Conservation (phyloP, 2,797 vertebrate species). For the Microhierax caerulescens region DNA sequence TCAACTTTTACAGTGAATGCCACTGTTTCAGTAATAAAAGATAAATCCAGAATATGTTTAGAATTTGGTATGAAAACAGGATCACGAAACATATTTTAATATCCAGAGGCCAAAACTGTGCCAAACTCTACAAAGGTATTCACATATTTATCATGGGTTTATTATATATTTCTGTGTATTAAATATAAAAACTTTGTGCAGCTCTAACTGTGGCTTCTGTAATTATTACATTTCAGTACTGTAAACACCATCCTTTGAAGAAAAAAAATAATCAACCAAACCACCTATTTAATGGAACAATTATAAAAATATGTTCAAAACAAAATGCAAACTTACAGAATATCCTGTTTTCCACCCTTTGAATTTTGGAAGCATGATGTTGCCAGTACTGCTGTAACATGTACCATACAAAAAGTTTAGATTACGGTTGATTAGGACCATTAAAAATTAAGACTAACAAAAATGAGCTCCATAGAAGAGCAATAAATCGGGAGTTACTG, state of each 20-base stretch:
- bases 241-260: background rate
- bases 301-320: background rate
- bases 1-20: background rate
- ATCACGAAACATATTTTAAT: background rate
- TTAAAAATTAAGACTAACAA: background rate
- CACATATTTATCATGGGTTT: background rate
- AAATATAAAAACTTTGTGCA: background rate
- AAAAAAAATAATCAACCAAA: background rate
- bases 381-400: background rate
- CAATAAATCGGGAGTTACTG: background rate
- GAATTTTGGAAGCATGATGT: background rate
- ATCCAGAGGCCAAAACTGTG: background rate
- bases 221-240: background rate
- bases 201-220: background rate
- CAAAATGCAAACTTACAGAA: background rate
- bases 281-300: background rate
- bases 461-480: background rate
- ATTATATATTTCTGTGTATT: background rate
- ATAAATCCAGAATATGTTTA: background rate
- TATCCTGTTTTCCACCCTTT: background rate
- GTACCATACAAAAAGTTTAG: background rate
- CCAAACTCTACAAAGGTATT: background rate
- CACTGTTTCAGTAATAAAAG: background rate
- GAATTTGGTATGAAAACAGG: background rate
- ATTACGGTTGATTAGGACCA: background rate